Conservation (phyloP, 2,888 invertebrate species). For the Meandrusa payeni region DNA sequence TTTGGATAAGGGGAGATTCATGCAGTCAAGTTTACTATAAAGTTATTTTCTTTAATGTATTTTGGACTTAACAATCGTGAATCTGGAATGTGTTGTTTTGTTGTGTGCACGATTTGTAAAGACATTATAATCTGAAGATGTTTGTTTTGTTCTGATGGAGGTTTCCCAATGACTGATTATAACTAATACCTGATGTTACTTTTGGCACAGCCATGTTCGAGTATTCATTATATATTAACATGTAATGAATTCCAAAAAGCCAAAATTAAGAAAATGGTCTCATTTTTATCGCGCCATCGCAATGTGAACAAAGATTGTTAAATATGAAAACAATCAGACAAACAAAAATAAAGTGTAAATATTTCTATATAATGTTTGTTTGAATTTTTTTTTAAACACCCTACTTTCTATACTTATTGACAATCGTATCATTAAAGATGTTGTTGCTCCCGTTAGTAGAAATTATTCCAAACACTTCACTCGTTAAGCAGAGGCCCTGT, state of each 20-base stretch:
- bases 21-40: conserved; percentile 13
- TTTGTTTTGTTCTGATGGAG: conserved; percentile 29
- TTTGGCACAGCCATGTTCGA: conserved; percentile 38
- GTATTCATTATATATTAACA: conserved; percentile 33
- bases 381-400: no score
- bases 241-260: conserved; percentile 25
- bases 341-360: conserved; percentile 66
- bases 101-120: conserved; percentile 26
- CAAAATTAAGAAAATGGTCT: conserved; percentile 4
- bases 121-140: conserved; percentile 18
- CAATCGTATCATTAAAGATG: no score
- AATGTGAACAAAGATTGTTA: conserved; percentile 36
- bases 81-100: conserved; percentile 8
- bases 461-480: no score
- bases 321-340: conserved; percentile 38
- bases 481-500: no score
- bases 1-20: conserved; percentile 22
- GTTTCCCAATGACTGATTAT: conserved; percentile 44
- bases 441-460: no score
- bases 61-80: conserved; percentile 13
- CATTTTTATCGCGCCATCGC: conserved; percentile 31
- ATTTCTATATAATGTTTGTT: conserved; percentile 56
- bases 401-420: no score
- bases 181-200: conserved; percentile 27
- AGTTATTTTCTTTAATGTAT: conserved; percentile 6